Percentiles rank a stretch among this genome's conserved stretches.
phyloP scores from a whole-genome alignment of 2,797 vertebrate species.

The Rhinichthys osculus region DNA sequence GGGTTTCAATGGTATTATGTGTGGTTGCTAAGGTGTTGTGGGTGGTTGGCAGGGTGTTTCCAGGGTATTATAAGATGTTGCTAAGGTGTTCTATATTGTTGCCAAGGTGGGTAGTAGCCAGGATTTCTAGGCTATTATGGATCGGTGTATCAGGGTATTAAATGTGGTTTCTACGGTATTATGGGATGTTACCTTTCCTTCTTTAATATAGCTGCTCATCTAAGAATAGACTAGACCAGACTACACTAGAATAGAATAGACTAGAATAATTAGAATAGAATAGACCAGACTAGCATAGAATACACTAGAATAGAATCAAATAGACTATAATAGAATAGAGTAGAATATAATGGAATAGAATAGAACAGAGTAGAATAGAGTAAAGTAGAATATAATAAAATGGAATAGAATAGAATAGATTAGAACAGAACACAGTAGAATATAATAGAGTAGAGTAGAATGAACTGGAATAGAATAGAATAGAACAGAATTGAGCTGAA shows the following conservation, averaged over 20 bases:
- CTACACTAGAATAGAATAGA: background rate
- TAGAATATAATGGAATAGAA: too few relatives aligned
- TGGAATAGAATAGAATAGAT: too few relatives aligned
- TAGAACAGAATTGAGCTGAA: background rate
- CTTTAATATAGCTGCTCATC: background rate
- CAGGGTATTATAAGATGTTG: background rate
- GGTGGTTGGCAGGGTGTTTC: background rate
- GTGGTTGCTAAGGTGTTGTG: background rate
- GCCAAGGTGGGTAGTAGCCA: too few relatives aligned
- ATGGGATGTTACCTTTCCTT: background rate
- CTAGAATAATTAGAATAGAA: too few relatives aligned
- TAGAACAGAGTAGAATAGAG: too few relatives aligned
- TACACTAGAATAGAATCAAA: rapidly evolving
- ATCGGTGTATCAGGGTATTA: background rate
- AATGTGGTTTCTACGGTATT: background rate
- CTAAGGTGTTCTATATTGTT: background rate
- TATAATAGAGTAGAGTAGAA: background rate
- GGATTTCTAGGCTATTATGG: background rate
- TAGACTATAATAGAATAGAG: too few relatives aligned
- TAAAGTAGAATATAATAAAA: background rate
- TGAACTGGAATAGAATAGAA: too few relatives aligned
- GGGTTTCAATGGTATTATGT: too few relatives aligned
- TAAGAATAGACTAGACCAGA: background rate
- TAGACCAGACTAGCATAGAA: too few relatives aligned
- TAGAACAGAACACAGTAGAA: too few relatives aligned